Evolutionary conservation across 2,888 invertebrate species (phyloP), one percentile per base, ranked within the genome.

Genomic region (Mylabris sibirica): DNA sequence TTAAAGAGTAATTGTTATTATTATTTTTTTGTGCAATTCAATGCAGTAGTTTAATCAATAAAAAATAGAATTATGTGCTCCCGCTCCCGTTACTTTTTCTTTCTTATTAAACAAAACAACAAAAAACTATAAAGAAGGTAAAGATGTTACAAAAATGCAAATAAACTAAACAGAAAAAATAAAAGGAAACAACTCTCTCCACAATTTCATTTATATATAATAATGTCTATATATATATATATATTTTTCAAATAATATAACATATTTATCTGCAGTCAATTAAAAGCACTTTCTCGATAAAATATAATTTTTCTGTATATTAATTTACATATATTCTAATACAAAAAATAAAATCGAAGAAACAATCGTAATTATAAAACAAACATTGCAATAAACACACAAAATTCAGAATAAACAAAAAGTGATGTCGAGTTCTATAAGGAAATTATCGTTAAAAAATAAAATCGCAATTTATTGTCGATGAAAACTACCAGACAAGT

Each of bases 1-100:
- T 30, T 30, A 80, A 80, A 78, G 74, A 77, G 75, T 76, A 75
- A 44, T 44, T n/a, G n/a, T n/a, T n/a, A n/a, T n/a, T n/a, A n/a
- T n/a, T n/a, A n/a, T n/a, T n/a, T n/a, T 72, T 79, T 79, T 79
- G 79, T 79, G 77, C 77, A 79, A 76, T 73, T 74, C 3, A 75
- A 78, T 75, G 68, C 68, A 73, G 71, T 73, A 74, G 74, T 68
- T 72, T 71, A 72, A 72, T 72, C 9, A 49, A 20, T 49, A 20
- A 70, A 71, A 69, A 71, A 69, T 73, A 76, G 72, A 77, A 75
- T 72, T 74, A 67, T 73, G 77, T 77, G 77, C 77, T 75, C 75
- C 76, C 75, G 65, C 75, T 72, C 73, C 77, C 76, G 66, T 72
- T 72, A 73, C 71, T 72, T 68, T 67, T 72, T 74, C 62, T 6